phyloP scores from a whole-genome alignment of 2,113 vertebrate genomes.

The Micronisus gabar region DNA sequence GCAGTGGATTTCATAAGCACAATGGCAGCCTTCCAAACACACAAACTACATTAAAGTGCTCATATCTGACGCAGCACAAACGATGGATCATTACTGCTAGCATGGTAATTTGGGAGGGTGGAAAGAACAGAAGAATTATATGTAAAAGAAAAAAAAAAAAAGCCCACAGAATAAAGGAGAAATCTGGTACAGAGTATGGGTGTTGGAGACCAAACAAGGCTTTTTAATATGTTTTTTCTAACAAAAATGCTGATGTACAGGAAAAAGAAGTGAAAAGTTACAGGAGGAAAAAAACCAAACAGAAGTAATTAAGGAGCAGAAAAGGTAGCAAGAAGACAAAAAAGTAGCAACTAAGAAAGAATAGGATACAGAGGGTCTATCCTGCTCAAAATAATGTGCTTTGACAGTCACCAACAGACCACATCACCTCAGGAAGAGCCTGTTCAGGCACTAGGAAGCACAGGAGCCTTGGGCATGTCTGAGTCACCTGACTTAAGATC shows the following conservation, averaged over 20 bases:
- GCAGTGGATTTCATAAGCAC: neutral
- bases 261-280: neutral
- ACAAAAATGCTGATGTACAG: neutral
- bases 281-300: neutral
- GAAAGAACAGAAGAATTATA: neutral
- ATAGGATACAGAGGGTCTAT: neutral
- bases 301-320: neutral
- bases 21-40: conserved; percentile 13
- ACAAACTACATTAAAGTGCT: neutral
- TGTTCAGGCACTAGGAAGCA: neutral
- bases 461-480: neutral
- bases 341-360: neutral
- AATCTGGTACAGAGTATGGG: neutral
- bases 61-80: conserved; percentile 7
- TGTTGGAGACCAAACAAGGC: neutral
- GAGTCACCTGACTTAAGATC: neutral
- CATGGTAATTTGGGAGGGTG: neutral
- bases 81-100: neutral
- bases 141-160: neutral
- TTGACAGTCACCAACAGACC: neutral
- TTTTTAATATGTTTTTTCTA: neutral
- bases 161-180: neutral
- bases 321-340: neutral
- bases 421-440: neutral
- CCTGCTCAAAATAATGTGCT: neutral